phyloP scores from a whole-genome alignment of 2,888 invertebrate genomes.

The Parochlus steinenii region DNA sequence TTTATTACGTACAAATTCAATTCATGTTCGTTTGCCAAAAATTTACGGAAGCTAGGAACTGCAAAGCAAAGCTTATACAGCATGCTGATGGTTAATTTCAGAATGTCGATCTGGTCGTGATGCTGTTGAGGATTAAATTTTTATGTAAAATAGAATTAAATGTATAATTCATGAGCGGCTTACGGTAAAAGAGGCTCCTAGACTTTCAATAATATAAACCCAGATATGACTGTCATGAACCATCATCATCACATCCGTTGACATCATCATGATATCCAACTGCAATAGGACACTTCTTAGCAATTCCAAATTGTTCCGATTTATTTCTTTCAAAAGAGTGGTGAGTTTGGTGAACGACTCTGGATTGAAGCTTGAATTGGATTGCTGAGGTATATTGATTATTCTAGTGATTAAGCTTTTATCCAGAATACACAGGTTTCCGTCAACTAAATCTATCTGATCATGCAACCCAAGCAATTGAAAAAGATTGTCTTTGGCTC shows the following conservation, averaged over 20 bases:
- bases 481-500: conserved; percentile 1
- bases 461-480: background rate
- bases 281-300: conserved; percentile 2
- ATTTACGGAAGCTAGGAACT: conserved; percentile 2
- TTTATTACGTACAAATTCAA: conserved; percentile 1
- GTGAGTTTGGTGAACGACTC: background rate
- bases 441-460: conserved; percentile 3
- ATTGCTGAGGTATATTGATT: too few species aligned
- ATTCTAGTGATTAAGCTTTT: background rate
- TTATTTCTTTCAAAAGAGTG: background rate
- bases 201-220: background rate
- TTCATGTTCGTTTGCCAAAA: conserved; percentile 1
- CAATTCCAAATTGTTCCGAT: background rate
- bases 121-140: too few species aligned
- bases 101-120: too few species aligned
- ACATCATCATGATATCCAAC: conserved; percentile 3
- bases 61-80: conserved; percentile 3
- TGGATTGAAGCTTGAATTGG: background rate
- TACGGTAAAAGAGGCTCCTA: too few species aligned
- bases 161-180: background rate
- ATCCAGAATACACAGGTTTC: conserved; percentile 1
- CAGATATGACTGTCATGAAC: conserved; percentile 7
- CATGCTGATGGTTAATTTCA: conserved; percentile 4
- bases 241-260: background rate
- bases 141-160: too few species aligned